Conservation (phyloP, 1,140 invertebrate genomes). For the Chymomyza costata region DNA sequence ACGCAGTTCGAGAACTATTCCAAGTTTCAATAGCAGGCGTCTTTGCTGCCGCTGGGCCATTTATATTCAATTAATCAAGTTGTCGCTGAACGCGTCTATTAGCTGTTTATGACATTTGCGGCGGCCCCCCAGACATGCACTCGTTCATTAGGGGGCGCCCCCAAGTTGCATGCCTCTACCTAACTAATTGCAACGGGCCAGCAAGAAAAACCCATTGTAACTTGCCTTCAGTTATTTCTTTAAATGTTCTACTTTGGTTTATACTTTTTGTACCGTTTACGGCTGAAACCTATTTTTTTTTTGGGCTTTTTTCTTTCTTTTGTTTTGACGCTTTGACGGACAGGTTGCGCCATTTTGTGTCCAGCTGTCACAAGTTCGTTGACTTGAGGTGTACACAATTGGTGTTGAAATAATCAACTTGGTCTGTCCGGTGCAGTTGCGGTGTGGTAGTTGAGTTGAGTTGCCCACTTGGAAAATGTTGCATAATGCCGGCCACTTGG, state of each 20-base stretch:
- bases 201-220: no score
- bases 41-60: conserved; percentile 22
- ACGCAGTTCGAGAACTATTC: conserved; percentile 12
- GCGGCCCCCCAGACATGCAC: conserved; percentile 3
- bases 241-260: conserved; percentile 61
- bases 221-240: no score
- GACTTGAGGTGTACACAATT: conserved; percentile 31
- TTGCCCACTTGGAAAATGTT: conserved; percentile 44
- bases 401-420: conserved; percentile 67
- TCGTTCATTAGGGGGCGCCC: conserved; percentile 61
- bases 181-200: no score
- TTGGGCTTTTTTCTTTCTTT: conserved; percentile 9
- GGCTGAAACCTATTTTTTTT: not conserved
- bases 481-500: conserved; percentile 45
- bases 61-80: conserved; percentile 69
- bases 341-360: conserved; percentile 47
- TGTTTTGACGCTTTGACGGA: no score
- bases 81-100: conserved; percentile 66
- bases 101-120: conserved; percentile 61
- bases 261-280: conserved; percentile 52
- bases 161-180: conserved; percentile 35
- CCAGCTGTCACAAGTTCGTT: conserved; percentile 69
- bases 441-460: conserved; percentile 2
- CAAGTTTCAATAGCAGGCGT: no score
- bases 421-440: conserved; percentile 29